These are phyloP conservation scores for Kryptopterus vitreolus DNA, from an alignment of 2,797 vertebrate genomes.

Conservation along the genomic window DNA sequence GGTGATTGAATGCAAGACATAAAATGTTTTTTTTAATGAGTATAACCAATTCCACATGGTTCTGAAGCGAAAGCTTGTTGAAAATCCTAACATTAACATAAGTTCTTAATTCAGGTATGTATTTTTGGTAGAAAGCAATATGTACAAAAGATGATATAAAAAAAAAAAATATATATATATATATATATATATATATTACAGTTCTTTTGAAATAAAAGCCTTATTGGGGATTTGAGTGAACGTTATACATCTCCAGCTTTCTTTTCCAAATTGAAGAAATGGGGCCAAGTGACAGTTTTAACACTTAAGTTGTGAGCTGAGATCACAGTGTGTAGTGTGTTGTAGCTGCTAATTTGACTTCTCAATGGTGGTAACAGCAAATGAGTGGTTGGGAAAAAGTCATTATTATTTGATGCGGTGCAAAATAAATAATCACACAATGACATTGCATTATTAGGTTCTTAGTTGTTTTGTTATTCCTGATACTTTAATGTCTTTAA, in stretches of 20 bases:
- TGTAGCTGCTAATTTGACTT: conserved; percentile 2
- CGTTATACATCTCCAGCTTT: background rate
- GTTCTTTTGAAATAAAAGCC: background rate
- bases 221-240: background rate
- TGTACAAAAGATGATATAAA: background rate
- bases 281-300: background rate
- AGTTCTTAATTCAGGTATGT: background rate
- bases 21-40: background rate
- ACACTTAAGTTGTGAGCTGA: background rate
- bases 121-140: background rate
- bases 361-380: background rate
- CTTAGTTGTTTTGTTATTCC: background rate
- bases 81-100: background rate
- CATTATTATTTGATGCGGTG: background rate
- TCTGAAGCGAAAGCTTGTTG: background rate
- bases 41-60: background rate
- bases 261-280: conserved; percentile 2
- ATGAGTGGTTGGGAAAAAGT: background rate
- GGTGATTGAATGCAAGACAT: background rate
- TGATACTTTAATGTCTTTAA: background rate
- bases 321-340: conserved; percentile 12
- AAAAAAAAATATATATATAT: too few species aligned
- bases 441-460: background rate
- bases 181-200: too few species aligned
- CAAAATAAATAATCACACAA: background rate